Percentiles rank a stretch among this genome's conserved stretches.
phyloP scores from a whole-genome alignment of 2,797 vertebrate genomes.

The Nannoperca australis region DNA sequence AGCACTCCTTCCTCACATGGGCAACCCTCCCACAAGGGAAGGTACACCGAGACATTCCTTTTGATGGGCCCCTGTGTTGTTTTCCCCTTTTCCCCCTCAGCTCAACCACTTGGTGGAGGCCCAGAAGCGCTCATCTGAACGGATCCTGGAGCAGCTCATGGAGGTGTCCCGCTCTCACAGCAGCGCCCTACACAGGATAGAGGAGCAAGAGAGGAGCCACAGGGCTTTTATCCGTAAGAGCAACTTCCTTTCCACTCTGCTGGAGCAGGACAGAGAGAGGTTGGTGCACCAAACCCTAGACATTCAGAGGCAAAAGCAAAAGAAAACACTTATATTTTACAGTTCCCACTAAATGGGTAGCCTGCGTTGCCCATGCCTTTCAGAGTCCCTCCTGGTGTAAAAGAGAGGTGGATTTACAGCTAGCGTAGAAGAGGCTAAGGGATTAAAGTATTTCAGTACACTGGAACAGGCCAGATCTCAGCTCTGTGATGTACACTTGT shows the following conservation, averaged over 20 bases:
- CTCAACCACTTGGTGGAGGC: conserved; percentile 89
- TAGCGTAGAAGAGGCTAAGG: conserved; percentile 40
- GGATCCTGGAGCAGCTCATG: conserved; percentile 89
- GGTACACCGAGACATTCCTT: neutral
- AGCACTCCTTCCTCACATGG: neutral
- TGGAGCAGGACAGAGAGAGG: conserved; percentile 93
- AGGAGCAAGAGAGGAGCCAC: conserved; percentile 91
- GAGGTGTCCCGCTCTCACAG: conserved; percentile 88
- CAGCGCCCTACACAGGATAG: conserved; percentile 85
- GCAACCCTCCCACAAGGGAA: neutral
- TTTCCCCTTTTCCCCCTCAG: conserved; percentile 68
- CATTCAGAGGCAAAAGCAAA: conserved; percentile 41
- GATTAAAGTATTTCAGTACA: conserved; percentile 66
- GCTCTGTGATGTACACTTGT: conserved; percentile 63
- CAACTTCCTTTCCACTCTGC: conserved; percentile 87
- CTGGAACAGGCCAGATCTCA: conserved; percentile 56
- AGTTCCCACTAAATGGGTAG: conserved; percentile 29
- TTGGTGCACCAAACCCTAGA: conserved; percentile 72
- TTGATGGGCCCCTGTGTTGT: conserved; percentile 11
- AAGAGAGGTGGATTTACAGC: conserved; percentile 61
- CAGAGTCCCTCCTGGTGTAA: conserved; percentile 44
- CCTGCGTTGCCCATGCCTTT: conserved; percentile 33
- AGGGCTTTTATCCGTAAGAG: conserved; percentile 88
- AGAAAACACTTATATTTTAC: conserved; percentile 40
- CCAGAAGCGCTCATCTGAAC: conserved; percentile 86